Base-by-base conservation (phyloP, 2,888 invertebrate species). In the Coenonympha glycerion region DNA sequence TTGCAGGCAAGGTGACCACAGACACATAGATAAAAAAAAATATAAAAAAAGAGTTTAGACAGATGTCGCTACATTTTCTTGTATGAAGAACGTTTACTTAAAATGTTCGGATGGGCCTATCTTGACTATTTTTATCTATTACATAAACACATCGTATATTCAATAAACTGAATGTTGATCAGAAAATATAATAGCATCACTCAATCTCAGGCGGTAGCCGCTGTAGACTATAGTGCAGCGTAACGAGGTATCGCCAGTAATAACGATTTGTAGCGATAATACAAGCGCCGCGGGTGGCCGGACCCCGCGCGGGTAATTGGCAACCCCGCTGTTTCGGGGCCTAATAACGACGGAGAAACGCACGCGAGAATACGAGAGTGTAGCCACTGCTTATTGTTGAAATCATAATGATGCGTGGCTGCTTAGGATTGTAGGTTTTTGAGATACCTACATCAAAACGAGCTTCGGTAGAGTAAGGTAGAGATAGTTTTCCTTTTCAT, bases 191-290 rank as follows among this genome's bases (percentile, higher is more conserved):
- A 52, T 52, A 36, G 39, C 36, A 50, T 37, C 47, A 46, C 45
- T 53, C 41, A 42, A 42, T 39, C 41, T 34, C 42, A 26, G 41
- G 34, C 47, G 18, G 41, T 33, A 24, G 44, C 44, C 26, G 19
- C 26, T n/a, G 2, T 13, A 15, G n/a, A 19, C 26, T n/a, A 2
- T 13, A 15, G n/a, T n/a, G n/a, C n/a, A n/a, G n/a, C 21, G 37
- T 52, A 59, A 55, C 57, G 59, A 61, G 55, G 47, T 59, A 49
- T 53, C 52, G 49, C 48, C 28, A 47, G 52, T 52, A 57, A 51
- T 56, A 59, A 52, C 62, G 59, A 64, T 64, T 66, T 66, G 66
- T 63, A 56, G 59, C 58, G 46, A 59, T 60, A 63, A 64, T 60
- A n/a, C 28, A 40, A n/a, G 42, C 49, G 46, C 63, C 47, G 57